Percentiles rank a stretch among this genome's conserved stretches.
phyloP scores from a whole-genome alignment of 1,140 invertebrate genomes.

The Caenorhabditis brenneri region DNA sequence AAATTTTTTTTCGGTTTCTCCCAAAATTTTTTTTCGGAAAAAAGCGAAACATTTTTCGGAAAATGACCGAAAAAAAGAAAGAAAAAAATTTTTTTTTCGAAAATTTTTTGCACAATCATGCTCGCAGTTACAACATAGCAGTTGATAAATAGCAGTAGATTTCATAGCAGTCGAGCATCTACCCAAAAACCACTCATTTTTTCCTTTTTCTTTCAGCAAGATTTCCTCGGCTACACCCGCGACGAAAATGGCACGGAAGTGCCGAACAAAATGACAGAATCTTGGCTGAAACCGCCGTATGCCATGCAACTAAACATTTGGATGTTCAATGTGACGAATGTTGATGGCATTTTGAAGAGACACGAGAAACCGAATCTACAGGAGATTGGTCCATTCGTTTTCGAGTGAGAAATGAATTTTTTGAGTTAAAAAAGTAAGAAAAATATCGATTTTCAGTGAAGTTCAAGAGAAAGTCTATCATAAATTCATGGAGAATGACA shows the following conservation, averaged over 20 bases:
- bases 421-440: conserved; percentile 23
- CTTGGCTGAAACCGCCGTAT: conserved; percentile 59
- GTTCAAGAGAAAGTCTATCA: conserved; percentile 52
- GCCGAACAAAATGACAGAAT: conserved; percentile 57
- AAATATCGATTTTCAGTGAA: conserved; percentile 62
- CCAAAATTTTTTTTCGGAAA: no score
- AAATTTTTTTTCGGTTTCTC: no score
- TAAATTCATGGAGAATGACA: conserved; percentile 58
- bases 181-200: no score
- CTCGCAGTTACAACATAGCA: no score
- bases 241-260: conserved; percentile 51
- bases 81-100: no score
- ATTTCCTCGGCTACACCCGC: conserved; percentile 43
- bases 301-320: conserved; percentile 56
- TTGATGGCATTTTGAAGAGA: conserved; percentile 57
- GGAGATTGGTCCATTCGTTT: conserved; percentile 67
- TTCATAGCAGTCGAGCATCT: no score
- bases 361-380: conserved; percentile 60
- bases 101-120: no score
- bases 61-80: no score
- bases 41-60: no score
- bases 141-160: no score
- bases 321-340: conserved; percentile 59
- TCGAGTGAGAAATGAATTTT: conserved; percentile 51
- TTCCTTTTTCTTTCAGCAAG: no score